phyloP scores from a whole-genome alignment of 2,888 invertebrate genomes.

The Tineola bisselliella region DNA sequence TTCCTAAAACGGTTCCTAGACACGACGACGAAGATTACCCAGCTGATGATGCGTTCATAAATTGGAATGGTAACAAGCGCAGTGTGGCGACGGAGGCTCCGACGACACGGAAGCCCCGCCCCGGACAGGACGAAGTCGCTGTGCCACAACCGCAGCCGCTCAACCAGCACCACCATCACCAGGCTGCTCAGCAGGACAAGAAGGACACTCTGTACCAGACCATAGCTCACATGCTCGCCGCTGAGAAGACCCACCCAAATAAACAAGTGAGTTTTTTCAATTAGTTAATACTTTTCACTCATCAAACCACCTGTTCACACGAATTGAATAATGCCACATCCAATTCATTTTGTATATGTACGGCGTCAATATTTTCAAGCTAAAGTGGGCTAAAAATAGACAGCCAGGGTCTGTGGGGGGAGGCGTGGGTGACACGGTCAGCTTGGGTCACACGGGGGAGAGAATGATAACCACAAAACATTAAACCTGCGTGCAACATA shows the following conservation, averaged over 20 bases:
- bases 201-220: slow-evolving; percentile 55
- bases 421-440: slow-evolving; percentile 48
- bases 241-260: slow-evolving; percentile 49
- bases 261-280: slow-evolving; percentile 61
- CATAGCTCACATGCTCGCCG: slow-evolving; percentile 56
- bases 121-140: slow-evolving; percentile 73
- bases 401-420: slow-evolving; percentile 52
- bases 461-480: slow-evolving; percentile 17
- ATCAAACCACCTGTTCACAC: slow-evolving; percentile 5
- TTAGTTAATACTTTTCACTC: too few species aligned
- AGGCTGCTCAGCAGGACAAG: slow-evolving; percentile 21
- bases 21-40: slow-evolving; percentile 51
- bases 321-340: background rate
- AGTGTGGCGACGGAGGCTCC: slow-evolving; percentile 48
- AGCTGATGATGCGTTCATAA: slow-evolving; percentile 60
- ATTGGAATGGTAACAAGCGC: slow-evolving; percentile 62
- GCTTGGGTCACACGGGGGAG: slow-evolving; percentile 55
- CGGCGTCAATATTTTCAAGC: background rate
- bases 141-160: slow-evolving; percentile 70
- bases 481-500: background rate
- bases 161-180: slow-evolving; percentile 36
- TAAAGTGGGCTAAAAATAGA: slow-evolving; percentile 55
- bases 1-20: slow-evolving; percentile 51
- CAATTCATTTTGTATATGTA: background rate
- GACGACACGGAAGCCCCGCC: slow-evolving; percentile 26